Evolutionary conservation across 2,888 invertebrate species (phyloP).

Genomic region (Anthrax anthrax): DNA sequence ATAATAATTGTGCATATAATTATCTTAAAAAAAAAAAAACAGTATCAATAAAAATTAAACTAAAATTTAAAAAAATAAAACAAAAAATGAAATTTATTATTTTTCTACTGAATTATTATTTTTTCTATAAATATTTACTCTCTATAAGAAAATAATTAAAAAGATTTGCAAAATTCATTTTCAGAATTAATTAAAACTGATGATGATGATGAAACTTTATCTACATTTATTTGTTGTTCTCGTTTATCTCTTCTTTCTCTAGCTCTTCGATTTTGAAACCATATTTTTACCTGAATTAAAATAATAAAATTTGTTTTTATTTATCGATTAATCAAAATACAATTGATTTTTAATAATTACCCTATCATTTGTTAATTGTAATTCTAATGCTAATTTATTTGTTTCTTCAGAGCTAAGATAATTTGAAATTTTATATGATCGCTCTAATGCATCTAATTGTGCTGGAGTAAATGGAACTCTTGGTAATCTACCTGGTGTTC

Average conservation of each 20-base stretch:
- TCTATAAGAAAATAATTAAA: too few relatives aligned
- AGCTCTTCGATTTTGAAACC: conserved; percentile 49
- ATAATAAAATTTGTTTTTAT: conserved; percentile 12
- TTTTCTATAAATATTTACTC: too few relatives aligned
- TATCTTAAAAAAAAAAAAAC: too few relatives aligned
- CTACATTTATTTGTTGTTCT: conserved; percentile 12
- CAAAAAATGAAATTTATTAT: too few relatives aligned
- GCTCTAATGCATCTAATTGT: conserved; percentile 49
- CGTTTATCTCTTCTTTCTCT: conserved; percentile 54
- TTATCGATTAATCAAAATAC: not conserved
- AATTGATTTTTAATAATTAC: conserved; percentile 33
- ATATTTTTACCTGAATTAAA: conserved; percentile 25
- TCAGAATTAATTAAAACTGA: not conserved
- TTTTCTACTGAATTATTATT: too few relatives aligned
- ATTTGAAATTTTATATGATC: conserved; percentile 45
- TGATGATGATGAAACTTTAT: not conserved
- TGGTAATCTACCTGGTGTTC: conserved; percentile 46
- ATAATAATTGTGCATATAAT: too few relatives aligned
- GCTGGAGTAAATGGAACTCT: conserved; percentile 54
- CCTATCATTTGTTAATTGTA: conserved; percentile 50
- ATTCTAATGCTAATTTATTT: conserved; percentile 39
- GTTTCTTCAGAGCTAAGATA: conserved; percentile 56
- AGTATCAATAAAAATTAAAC: too few relatives aligned
- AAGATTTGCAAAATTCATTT: too few relatives aligned
- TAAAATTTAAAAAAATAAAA: too few relatives aligned